These are phyloP conservation scores for Gasterosteus aculeatus DNA, from an alignment of 2,113 vertebrate species.

Conservation along the genomic window DNA sequence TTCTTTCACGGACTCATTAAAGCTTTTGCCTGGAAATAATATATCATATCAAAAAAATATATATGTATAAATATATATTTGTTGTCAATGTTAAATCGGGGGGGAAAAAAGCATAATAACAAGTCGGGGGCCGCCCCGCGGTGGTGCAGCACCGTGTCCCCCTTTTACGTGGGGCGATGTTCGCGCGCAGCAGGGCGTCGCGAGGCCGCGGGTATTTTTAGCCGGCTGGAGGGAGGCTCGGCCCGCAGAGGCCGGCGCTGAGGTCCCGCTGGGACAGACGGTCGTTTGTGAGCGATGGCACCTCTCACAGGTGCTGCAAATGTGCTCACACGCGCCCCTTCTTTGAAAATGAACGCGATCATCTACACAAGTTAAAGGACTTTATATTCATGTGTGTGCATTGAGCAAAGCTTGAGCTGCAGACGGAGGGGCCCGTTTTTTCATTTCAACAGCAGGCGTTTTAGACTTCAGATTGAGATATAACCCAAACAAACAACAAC, in stretches of 20 bases:
- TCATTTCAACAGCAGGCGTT: conserved; percentile 16
- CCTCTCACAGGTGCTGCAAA: conserved; percentile 66
- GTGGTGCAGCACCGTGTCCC: neutral
- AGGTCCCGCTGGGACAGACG: conserved; percentile 61
- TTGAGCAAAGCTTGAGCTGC: conserved; percentile 23
- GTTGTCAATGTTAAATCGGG: neutral
- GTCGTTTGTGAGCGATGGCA: conserved; percentile 62
- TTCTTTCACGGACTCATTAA: neutral
- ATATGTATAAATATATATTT: neutral
- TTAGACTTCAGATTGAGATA: conserved; percentile 6
- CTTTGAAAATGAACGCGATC: conserved; percentile 46
- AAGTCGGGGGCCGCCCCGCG: neutral
- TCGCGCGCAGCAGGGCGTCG: conserved; percentile 52
- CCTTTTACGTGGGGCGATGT: conserved; percentile 17
- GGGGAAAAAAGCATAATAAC: neutral
- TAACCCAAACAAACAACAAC: neutral
- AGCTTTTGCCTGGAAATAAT: no score
- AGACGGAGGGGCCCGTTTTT: conserved; percentile 20
- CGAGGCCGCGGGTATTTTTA: conserved; percentile 77
- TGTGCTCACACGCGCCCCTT: conserved; percentile 37
- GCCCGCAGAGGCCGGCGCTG: conserved; percentile 50
- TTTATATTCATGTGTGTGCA: conserved; percentile 4
- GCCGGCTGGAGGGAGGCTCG: conserved; percentile 58
- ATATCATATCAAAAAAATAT: neutral
- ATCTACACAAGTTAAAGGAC: neutral